Base-by-base conservation (phyloP, 2,113 vertebrate genomes). In the Struthio camelus region DNA sequence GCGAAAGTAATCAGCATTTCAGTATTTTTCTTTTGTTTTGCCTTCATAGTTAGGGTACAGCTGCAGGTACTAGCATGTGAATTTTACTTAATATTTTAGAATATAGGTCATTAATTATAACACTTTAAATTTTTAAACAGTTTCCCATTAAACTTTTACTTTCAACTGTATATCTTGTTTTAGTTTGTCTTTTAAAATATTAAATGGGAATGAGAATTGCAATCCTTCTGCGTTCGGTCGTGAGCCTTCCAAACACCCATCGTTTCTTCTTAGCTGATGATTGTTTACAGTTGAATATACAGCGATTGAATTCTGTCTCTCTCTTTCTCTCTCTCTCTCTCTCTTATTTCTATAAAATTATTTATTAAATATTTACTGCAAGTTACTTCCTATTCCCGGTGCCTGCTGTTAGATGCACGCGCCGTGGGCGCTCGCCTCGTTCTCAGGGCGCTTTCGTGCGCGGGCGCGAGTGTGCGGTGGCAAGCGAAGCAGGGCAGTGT, bases 401-500 rank as follows among this genome's bases (percentile, higher is more conserved):
- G 76, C 51, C 53, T 50, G 4, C 56, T 7, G 56, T 16, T 40
- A 28, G 81, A 4, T 59, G 5, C 15, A 18, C 56, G 64, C 65
- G 17, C 19, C 58, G 82, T 34, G 76, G 87, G 94, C 92, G 76
- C 92, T 78, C 6, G 40, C 36, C 78, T 86, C 94, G 66, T 89
- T 96, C 90, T 80, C 78, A 65, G 95, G 94, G 82, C 81, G 95
- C 92, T 94, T 89, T 96, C 93, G 94, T 78, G 30, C 71, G 61
- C 89, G 56, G 56, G 95, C 95, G 84, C 93, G 48, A 69, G 95
- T 80, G 96, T 82, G 84, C 93, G 95, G 93, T 97, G 97, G 98
- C 97, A 97, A 98, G 95, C 80, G 44, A 96, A 89, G 95, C 97
- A 36, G 90, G 98, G 97, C 97, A 94, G 95, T 81, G 97, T 95